Conservation (phyloP, 37 sponge, comb jelly and placozoan genomes). For the Chondrosia reniformis region DNA sequence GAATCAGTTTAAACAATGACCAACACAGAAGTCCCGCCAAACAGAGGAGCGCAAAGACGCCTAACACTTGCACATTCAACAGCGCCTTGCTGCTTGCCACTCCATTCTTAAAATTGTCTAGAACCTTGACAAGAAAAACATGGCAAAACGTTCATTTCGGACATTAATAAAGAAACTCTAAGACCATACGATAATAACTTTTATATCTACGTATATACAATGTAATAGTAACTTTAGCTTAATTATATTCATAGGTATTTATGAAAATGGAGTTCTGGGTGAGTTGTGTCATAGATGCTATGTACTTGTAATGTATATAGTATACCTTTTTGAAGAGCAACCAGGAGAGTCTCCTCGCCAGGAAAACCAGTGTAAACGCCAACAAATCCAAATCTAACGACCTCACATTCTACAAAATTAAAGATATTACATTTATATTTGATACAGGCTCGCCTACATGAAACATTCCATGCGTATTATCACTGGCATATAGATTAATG, state of each 20-base stretch:
- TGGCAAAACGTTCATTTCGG: background rate
- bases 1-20: slow-evolving; percentile 42
- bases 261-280: too few species aligned
- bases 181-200: background rate
- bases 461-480: background rate
- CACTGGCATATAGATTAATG: background rate
- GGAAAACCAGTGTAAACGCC: slow-evolving; percentile 39
- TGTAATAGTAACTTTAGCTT: too few species aligned
- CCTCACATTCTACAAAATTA: slow-evolving; percentile 43
- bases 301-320: background rate
- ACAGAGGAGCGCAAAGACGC: slow-evolving; percentile 17
- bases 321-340: slow-evolving; percentile 1
- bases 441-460: too few species aligned
- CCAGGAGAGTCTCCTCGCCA: slow-evolving; percentile 55
- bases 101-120: background rate
- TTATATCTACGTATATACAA: background rate
- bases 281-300: background rate
- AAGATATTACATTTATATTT: background rate
- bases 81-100: background rate
- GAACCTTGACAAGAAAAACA: background rate
- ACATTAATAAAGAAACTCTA: background rate
- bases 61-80: slow-evolving; percentile 5
- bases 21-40: slow-evolving; percentile 17
- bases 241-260: too few species aligned
- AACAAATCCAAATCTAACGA: slow-evolving; percentile 58